Base-by-base conservation (phyloP, 2,888 invertebrate genomes). In the Azorinus chamasolen region DNA sequence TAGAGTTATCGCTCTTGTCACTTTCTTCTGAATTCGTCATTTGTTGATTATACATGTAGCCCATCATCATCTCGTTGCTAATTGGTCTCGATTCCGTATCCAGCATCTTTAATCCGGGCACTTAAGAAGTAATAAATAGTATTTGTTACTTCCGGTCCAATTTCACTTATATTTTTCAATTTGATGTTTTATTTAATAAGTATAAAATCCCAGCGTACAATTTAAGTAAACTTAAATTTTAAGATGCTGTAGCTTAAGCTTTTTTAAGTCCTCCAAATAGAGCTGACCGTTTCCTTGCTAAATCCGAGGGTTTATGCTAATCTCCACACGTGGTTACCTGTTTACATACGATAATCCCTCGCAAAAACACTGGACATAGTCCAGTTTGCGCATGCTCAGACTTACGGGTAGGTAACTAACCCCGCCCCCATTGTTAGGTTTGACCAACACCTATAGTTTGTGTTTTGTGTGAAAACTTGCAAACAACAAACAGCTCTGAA, bases 281-380 rank as follows among this genome's bases (percentile, higher is more conserved):
- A 54, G 61, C 55, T 66, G 73, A 76, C 76, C 69, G 76, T 75
- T 68, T 65, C 76, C 61, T 59, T 37, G 41, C 73, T 73, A 80
- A 80, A 77, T 80, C 76, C 70, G 37, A 57, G 22, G 76, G 70
- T 73, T 80, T 77, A 79, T 80, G 75, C 63, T 80, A 80, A 80
- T 80, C 80, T 68, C 14, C 59, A 66, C 76, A 80, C 80, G 80
- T 80, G 80, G 73, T 80, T 64, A 58, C 70, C 53, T 80, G 80
- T 80, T 80, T 80, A 80, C 73, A 73, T 77, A 61, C 73, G 80
- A 58, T 80, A 80, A 80, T 80, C 80, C 65, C 46, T 51, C 54
- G 55, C 50, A 57, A 73, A 72, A 64, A 80, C 69, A 74, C 43
- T 55, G 62, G 3, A 22, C 39, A 50, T 24, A 25, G 66, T 46